phyloP scores from a whole-genome alignment of 2,113 vertebrate genomes.

The Carassius gibelio region DNA sequence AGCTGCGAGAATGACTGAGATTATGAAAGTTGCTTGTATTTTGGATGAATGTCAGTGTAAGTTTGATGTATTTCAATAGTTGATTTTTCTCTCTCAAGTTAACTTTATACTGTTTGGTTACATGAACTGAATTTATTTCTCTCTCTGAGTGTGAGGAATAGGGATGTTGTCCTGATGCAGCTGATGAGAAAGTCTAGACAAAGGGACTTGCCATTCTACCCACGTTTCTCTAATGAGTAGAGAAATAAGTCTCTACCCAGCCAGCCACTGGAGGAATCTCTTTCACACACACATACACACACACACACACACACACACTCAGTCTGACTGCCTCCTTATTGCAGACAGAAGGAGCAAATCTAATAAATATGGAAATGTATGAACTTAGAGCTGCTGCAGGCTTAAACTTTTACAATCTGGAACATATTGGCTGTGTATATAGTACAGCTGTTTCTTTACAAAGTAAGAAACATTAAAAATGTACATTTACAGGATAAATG shows the following conservation, averaged over 20 bases:
- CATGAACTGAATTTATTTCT: not conserved
- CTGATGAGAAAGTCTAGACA: constrained; percentile 60
- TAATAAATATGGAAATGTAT: constrained; percentile 53
- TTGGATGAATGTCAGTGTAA: not conserved
- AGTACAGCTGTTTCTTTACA: not conserved
- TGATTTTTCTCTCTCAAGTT: not conserved
- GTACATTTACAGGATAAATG: not conserved
- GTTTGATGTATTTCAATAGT: not conserved
- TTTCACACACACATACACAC: constrained; percentile 3
- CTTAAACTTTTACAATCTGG: constrained; percentile 3
- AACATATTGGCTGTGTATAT: not conserved
- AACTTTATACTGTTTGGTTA: not conserved
- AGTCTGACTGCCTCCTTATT: constrained; percentile 19
- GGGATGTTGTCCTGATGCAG: constrained; percentile 23
- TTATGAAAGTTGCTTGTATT: not conserved
- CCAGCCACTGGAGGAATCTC: constrained; percentile 47
- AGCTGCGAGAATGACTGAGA: not conserved
- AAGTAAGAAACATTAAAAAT: not conserved
- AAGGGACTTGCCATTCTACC: constrained; percentile 73
- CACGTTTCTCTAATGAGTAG: constrained; percentile 72
- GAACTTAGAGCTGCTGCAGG: constrained; percentile 13
- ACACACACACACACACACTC: constrained; percentile 20
- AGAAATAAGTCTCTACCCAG: constrained; percentile 47
- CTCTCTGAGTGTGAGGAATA: not conserved
- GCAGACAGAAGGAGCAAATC: constrained; percentile 51